Evolutionary conservation across 2,113 vertebrate genomes (phyloP), one percentile per base, ranked within the genome.

Genomic region (Cyphomyrus plagiostoma): DNA sequence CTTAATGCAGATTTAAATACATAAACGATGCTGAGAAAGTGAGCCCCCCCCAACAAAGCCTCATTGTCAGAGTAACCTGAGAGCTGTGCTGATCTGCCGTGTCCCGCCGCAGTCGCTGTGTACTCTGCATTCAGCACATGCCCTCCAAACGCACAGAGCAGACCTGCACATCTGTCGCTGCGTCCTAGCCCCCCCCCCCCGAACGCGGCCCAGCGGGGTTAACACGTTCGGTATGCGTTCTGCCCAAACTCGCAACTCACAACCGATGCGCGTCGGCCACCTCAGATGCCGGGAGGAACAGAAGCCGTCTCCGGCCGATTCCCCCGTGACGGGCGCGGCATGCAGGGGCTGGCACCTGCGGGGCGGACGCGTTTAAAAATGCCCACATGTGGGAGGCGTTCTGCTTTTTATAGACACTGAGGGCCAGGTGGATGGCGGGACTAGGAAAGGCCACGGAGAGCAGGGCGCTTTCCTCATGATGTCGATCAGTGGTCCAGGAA

Each of bases 401-500:
- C 62, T 66, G n/a, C 62, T 30, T 66, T 30, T 66, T 66, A 66
- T 66, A 45, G 39, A 84, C 45, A 2, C 17, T 7, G 83, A 10
- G 48, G 17, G 9, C 21, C 82, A 84, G 82, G 45, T 49, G 45
- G 21, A 17, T 46, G n/a, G 13, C 17, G 39, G 19, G 7, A 23
- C 82, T 85, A 23, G 2, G 21, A 49, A 23, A 49, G 48, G 45
- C 50, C 13, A 10, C 50, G 21, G 58, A 66, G 26, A 80, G 11
- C 74, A 48, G 83, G 42, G 19, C 92, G 89, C 90, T 92, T 93
- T 89, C 91, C n/a, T 87, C 50, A 5, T 87, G 15, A 52, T 53
- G n/a, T 52, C 35, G 39, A 92, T 92, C 91, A 90, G 89, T 92
- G 86, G 23, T 45, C n/a, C 48, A 42, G 50, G 49, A 80, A 88